These are phyloP conservation scores for Cacatua alba DNA, from an alignment of 2,113 vertebrate species.

Conservation along the genomic window DNA sequence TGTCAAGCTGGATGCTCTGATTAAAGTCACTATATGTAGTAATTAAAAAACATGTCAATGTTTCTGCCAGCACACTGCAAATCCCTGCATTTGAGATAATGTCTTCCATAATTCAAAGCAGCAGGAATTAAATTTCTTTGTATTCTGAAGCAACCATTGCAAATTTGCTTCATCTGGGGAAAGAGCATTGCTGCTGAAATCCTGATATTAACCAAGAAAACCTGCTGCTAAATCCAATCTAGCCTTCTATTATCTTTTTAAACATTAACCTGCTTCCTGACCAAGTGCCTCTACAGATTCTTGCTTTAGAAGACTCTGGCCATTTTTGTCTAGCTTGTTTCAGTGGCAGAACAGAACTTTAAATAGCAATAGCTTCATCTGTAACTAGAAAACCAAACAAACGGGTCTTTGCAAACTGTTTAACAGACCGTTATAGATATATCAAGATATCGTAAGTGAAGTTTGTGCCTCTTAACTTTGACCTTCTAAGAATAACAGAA, in stretches of 20 bases:
- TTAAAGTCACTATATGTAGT: not conserved
- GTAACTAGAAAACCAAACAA: conserved; percentile 13
- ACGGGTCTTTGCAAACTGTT: not conserved
- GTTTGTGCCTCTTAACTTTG: not conserved
- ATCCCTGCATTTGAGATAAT: not conserved
- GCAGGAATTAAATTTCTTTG: not conserved
- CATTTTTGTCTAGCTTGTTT: not conserved
- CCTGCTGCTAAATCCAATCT: not conserved
- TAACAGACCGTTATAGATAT: not conserved
- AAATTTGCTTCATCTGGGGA: not conserved
- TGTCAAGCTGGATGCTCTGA: not conserved
- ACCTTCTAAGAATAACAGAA: conserved; percentile 19
- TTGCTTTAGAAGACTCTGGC: not conserved
- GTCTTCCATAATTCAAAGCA: not conserved
- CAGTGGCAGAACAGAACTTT: not conserved
- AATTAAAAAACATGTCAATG: not conserved
- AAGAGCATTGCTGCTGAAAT: not conserved
- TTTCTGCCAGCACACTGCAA: not conserved
- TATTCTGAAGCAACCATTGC: not conserved
- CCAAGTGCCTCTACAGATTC: not conserved
- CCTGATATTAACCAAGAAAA: not conserved
- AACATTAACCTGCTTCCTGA: not conserved
- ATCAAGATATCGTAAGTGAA: not conserved
- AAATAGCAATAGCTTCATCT: not conserved
- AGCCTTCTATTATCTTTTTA: not conserved